Evolutionary conservation across 2,888 invertebrate species (phyloP).

Genomic region (Oconnorella tubifera): DNA sequence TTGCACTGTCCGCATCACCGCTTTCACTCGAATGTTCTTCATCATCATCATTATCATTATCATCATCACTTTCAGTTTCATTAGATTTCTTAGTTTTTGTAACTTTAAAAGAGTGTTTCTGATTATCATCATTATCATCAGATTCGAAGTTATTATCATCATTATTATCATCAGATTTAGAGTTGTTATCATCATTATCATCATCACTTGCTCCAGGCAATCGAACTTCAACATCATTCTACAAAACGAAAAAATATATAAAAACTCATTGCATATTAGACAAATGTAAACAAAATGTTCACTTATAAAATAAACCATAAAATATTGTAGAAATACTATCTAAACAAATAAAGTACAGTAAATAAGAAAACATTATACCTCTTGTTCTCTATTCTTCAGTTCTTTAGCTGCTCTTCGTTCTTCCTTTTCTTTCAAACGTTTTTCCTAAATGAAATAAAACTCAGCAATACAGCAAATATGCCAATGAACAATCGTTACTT

Average conservation of each 20-base stretch:
- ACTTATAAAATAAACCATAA: no score
- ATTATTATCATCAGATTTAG: neutral
- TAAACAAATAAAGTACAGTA: neutral
- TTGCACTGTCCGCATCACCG: neutral
- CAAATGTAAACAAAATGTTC: no score
- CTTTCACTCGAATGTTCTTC: neutral
- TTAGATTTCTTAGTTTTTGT: no score
- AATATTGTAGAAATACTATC: no score
- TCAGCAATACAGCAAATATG: neutral
- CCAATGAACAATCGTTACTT: no score
- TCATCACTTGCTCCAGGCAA: neutral
- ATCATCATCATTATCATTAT: neutral
- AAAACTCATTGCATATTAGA: no score
- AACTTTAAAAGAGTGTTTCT: no score
- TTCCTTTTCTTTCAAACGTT: neutral
- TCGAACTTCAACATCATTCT: neutral
- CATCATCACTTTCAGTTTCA: no score
- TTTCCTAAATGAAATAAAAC: neutral
- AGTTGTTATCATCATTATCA: neutral
- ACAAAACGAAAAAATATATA: no score
- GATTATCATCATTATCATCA: neutral
- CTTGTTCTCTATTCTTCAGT: neutral
- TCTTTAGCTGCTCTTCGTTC: neutral
- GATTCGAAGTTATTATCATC: neutral
- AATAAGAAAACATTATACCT: neutral